A percentile compares a stretch with the other conserved stretches of the same genome.
Evolutionary conservation across 1,140 invertebrate genomes (phyloP).

Genomic region (Leptinotarsa defecta): DNA sequence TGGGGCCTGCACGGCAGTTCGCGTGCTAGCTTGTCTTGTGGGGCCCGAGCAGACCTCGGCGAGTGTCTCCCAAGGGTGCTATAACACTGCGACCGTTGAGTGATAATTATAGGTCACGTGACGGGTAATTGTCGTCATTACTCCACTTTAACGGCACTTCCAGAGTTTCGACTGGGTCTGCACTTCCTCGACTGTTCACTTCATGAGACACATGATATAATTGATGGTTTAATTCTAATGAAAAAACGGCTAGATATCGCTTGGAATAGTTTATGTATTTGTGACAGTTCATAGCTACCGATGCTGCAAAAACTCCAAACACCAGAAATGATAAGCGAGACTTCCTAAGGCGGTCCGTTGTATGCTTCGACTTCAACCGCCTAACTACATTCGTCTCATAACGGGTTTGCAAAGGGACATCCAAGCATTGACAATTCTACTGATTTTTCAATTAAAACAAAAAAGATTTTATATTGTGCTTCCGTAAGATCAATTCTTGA

Average conservation of each 20-base stretch:
- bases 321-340: no score
- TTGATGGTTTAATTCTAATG: background rate
- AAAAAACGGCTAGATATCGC: background rate
- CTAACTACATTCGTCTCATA: no score
- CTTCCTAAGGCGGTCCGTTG: no score
- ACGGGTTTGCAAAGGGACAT: no score
- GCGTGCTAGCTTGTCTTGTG: conserved; percentile 37
- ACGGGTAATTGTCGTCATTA: conserved; percentile 50
- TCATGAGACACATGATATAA: background rate
- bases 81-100: conserved; percentile 53
- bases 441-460: no score
- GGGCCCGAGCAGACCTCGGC: conserved; percentile 28
- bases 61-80: conserved; percentile 48
- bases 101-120: conserved; percentile 56
- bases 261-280: no score
- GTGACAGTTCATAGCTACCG: no score
- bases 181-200: background rate
- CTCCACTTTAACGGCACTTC: conserved; percentile 23
- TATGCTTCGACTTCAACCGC: no score
- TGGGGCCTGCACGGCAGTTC: conserved; percentile 39
- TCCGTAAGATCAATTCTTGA: no score
- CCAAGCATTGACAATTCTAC: no score
- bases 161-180: background rate
- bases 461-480: no score
- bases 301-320: no score